These are phyloP conservation scores for Anguilla japonica DNA, from an alignment of 2,113 vertebrate species.

Conservation along the genomic window DNA sequence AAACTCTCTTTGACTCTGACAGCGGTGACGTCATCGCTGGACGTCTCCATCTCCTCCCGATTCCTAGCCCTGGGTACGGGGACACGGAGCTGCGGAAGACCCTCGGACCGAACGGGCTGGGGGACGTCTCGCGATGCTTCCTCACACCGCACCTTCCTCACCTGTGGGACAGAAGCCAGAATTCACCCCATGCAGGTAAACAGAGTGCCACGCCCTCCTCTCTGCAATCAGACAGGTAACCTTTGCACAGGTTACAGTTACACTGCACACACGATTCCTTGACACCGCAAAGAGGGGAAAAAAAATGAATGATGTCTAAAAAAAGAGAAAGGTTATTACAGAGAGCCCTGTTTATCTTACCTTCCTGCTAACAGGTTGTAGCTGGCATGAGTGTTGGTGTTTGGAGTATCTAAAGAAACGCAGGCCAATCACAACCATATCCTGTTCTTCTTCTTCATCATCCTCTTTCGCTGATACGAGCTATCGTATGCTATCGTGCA, in stretches of 20 bases:
- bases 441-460: slow-evolving; percentile 44
- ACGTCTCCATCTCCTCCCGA: background rate
- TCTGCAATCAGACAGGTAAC: slow-evolving; percentile 16
- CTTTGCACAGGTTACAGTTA: slow-evolving; percentile 41
- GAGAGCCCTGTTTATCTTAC: slow-evolving; percentile 51
- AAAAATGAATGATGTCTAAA: slow-evolving; percentile 23
- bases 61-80: background rate
- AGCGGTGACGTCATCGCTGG: background rate
- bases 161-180: slow-evolving; percentile 43
- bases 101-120: slow-evolving; percentile 29
- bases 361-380: slow-evolving; percentile 56
- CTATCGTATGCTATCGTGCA: background rate
- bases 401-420: slow-evolving; percentile 60
- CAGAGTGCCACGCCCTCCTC: background rate
- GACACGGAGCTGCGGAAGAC: slow-evolving; percentile 29
- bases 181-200: background rate
- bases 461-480: slow-evolving; percentile 31
- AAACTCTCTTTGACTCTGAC: background rate
- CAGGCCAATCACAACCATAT: slow-evolving; percentile 55
- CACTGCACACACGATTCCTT: slow-evolving; percentile 26
- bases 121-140: slow-evolving; percentile 21
- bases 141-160: slow-evolving; percentile 54
- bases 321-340: slow-evolving; percentile 10
- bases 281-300: slow-evolving; percentile 9
- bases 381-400: slow-evolving; percentile 32